Percentiles rank a stretch among this genome's conserved stretches.
Conservation (phyloP, 2,113 vertebrate species). For the Erythrolamprus reginae region DNA sequence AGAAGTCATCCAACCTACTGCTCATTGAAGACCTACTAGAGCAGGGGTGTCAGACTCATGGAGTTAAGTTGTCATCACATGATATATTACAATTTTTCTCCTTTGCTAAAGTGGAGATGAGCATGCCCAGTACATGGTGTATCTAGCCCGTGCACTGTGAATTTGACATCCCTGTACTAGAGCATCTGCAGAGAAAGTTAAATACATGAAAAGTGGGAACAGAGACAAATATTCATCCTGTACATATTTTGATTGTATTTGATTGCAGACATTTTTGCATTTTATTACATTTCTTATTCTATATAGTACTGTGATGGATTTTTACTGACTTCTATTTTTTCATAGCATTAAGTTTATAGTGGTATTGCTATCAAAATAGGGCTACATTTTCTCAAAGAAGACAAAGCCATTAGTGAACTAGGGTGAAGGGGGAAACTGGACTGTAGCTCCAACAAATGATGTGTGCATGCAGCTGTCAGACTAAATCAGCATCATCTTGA, state of each 20-base stretch:
- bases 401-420: background rate
- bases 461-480: constrained; percentile 2
- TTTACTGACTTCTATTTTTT: background rate
- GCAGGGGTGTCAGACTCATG: background rate
- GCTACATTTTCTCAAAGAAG: background rate
- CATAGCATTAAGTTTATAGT: background rate
- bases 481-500: background rate
- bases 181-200: background rate
- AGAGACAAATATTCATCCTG: background rate
- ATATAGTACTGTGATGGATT: background rate
- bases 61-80: no score
- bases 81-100: no score
- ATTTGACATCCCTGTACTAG: background rate
- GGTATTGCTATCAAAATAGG: background rate
- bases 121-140: no score
- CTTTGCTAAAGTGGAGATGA: no score
- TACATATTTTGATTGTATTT: background rate
- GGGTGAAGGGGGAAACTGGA: background rate
- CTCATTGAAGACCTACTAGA: background rate
- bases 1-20: background rate
- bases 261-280: background rate
- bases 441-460: background rate
- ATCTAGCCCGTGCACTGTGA: background rate
- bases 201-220: background rate
- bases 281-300: background rate